Base-by-base conservation (phyloP, 2,113 vertebrate genomes). In the Stercorarius parasiticus region DNA sequence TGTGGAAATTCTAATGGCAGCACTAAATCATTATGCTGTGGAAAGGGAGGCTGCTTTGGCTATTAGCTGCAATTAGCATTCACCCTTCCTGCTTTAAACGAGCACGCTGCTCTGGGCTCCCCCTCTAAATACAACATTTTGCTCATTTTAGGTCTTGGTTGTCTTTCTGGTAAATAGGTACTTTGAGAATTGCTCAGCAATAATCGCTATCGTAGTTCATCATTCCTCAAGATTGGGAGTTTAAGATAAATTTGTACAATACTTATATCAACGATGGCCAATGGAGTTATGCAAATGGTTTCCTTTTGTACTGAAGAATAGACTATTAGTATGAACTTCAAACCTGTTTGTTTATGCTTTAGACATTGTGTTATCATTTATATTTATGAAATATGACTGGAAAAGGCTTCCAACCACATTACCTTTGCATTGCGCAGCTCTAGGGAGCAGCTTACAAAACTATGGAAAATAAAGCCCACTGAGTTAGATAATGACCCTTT, bases 1-100 rank as follows among this genome's bases (percentile, higher is more conserved):
- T 43, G 32, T 86, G 79, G 76, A 66, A 92, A 81, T 81, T 86
- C 62, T 93, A 86, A 90, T 66, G 72, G 90, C 94, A 59, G 59
- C 67, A 74, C 42, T 93, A 86, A 90, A 88, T 93, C 47, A 67
- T 86, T 77, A 42, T 88, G 34, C 55, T 81, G 34, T 47, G 55
- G 52, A 38, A 81, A 73, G 52, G 34, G 42, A 90, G 59, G 47
- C 36, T 80, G n/a, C 20, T 90, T 83, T 88, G 82, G 49, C 74
- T 64, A 59, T 73, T 50, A 80, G 45, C 67, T 72, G 49, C 58
- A 49, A 94, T 91, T 79, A 85, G 50, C 29, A 59, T 40, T 86
- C 64, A 67, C 55, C 70, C 15, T 77, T 70, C 40, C 6, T 42
- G 38, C 38, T 92, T 83, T 36, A 85, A 89, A 82, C 55, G 66